Percentiles rank a stretch among this genome's conserved stretches.
Evolutionary conservation across 2,113 vertebrate species (phyloP).

Genomic region (Lepus americanus): DNA sequence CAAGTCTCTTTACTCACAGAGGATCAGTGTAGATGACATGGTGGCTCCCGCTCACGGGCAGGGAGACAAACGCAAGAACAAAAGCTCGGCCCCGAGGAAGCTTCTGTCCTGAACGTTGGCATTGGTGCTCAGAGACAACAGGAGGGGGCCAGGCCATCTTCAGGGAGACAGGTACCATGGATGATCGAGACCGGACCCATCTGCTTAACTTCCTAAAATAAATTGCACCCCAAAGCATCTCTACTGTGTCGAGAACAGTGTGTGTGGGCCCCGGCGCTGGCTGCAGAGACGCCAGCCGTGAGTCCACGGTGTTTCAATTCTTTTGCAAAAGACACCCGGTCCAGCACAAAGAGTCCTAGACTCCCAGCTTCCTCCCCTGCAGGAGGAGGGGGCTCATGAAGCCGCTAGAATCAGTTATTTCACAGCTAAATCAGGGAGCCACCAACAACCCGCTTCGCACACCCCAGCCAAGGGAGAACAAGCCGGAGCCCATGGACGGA

Average conservation of each 20-base stretch:
- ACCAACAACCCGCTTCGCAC: conserved; percentile 31
- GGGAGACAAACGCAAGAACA: neutral
- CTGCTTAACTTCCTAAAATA: conserved; percentile 24
- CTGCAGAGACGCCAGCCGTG: neutral
- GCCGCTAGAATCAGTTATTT: neutral
- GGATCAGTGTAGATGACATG: neutral
- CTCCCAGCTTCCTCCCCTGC: conserved; percentile 44
- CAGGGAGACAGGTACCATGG: neutral
- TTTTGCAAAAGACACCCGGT: conserved; percentile 42
- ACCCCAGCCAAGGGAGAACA: conserved; percentile 23
- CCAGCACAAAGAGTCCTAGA: neutral
- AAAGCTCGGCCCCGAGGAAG: conserved; percentile 2
- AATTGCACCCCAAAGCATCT: neutral
- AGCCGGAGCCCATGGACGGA: neutral
- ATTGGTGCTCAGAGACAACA: neutral
- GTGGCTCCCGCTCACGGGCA: neutral
- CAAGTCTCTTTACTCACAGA: too few species aligned
- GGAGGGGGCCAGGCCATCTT: neutral
- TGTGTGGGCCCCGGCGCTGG: neutral
- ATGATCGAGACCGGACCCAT: neutral
- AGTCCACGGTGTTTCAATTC: conserved; percentile 19
- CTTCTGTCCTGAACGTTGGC: neutral
- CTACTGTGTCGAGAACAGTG: neutral
- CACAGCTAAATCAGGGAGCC: conserved; percentile 65
- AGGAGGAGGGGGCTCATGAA: neutral